Conservation (phyloP, 1,140 invertebrate genomes). For the Drosophila guanche region DNA sequence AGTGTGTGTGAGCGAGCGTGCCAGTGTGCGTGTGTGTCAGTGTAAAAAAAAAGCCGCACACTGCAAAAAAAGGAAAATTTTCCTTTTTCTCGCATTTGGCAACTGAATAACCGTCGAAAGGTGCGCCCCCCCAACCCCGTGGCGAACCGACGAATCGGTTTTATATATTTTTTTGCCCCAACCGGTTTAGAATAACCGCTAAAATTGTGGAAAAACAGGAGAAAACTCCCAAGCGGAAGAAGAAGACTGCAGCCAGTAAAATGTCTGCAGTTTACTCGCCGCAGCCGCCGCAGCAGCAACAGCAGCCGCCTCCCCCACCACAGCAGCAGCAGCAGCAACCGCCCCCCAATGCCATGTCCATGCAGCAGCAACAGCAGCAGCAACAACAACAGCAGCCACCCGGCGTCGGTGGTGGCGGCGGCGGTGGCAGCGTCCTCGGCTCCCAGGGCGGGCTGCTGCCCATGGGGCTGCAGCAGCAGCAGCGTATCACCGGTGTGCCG, state of each 20-base stretch:
- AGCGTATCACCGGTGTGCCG: constrained; percentile 39
- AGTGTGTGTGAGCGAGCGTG: constrained; percentile 19
- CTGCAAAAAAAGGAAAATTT: constrained; percentile 42
- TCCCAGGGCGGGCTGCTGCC: constrained; percentile 15
- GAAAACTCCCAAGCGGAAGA: constrained; percentile 84
- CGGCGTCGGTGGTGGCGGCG: constrained; percentile 48
- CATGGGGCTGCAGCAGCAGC: constrained; percentile 55
- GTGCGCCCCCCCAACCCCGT: constrained; percentile 2
- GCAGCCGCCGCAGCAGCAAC: constrained; percentile 81
- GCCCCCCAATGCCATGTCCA: constrained; percentile 40
- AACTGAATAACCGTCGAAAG: constrained; percentile 8
- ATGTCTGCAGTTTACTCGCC: constrained; percentile 86
- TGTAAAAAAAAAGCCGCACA: constrained; percentile 69
- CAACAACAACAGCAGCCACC: constrained; percentile 61
- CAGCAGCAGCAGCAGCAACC: constrained; percentile 55
- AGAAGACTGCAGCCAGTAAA: constrained; percentile 84
- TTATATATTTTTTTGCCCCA: constrained; percentile 48
- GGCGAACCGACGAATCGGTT: constrained; percentile 2
- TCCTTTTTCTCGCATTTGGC: constrained; percentile 11
- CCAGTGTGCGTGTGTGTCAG: constrained; percentile 47
- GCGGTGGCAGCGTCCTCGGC: constrained; percentile 8
- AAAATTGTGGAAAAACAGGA: constrained; percentile 84
- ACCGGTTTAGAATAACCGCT: constrained; percentile 78
- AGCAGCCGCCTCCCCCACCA: constrained; percentile 43
- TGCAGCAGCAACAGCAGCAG: constrained; percentile 55